Evolutionary conservation across 2,113 vertebrate species (phyloP).

Genomic region (Podarcis muralis): DNA sequence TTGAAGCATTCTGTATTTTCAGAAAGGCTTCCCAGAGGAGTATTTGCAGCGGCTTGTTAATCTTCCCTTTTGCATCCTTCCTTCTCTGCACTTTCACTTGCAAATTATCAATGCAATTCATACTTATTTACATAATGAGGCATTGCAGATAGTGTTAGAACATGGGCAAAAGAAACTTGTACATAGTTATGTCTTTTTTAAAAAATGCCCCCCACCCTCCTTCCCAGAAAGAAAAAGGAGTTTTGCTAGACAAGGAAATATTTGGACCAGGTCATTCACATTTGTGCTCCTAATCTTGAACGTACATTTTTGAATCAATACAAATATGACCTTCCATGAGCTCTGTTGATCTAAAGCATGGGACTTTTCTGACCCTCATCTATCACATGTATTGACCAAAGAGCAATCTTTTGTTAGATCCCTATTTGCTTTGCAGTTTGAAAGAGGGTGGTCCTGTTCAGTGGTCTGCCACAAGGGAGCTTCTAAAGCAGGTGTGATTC

Average conservation of each 20-base stretch:
- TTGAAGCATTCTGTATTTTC: not conserved
- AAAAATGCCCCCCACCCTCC: too few relatives aligned
- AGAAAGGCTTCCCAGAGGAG: not conserved
- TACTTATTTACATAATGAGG: not conserved
- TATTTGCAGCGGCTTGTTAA: not conserved
- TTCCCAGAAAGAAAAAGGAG: too few relatives aligned
- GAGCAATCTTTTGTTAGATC: not conserved
- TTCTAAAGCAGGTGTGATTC: not conserved
- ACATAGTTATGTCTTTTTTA: too few relatives aligned
- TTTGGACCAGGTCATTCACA: not conserved
- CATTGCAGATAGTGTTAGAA: not conserved
- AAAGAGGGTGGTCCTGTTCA: not conserved
- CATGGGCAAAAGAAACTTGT: not conserved
- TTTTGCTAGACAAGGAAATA: not conserved
- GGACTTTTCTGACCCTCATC: not conserved
- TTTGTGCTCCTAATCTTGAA: not conserved
- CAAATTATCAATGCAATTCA: constrained; percentile 4
- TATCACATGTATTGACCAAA: not conserved
- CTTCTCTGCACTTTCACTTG: not conserved
- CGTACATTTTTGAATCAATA: accelerated
- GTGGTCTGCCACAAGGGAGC: not conserved
- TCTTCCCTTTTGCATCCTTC: not conserved
- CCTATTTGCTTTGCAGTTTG: not conserved
- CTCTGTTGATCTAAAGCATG: not conserved
- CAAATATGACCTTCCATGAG: not conserved